Conservation (phyloP, 2,797 vertebrate genomes). For the Anabas testudineus region DNA sequence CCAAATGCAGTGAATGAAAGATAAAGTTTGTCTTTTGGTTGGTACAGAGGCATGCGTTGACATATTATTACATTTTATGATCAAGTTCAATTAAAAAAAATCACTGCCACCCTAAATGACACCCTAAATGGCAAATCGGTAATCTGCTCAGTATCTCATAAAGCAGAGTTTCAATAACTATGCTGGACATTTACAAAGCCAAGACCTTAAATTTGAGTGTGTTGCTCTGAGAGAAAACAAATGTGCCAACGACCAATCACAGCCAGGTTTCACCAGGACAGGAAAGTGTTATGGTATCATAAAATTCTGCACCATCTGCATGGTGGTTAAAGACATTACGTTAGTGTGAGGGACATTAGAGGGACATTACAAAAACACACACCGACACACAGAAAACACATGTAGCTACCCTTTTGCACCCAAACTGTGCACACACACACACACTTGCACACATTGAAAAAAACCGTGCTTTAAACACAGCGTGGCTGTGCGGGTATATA, state of each 20-base stretch:
- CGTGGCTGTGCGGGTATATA: slow-evolving; percentile 42
- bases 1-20: slow-evolving; percentile 50
- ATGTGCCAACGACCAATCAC: slow-evolving; percentile 35
- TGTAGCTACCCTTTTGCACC: slow-evolving; percentile 12
- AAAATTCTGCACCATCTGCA: slow-evolving; percentile 44
- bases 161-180: slow-evolving; percentile 18
- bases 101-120: slow-evolving; percentile 24
- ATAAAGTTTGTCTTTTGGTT: slow-evolving; percentile 53
- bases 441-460: slow-evolving; percentile 10
- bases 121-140: slow-evolving; percentile 53
- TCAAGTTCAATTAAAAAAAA: slow-evolving; percentile 41
- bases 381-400: slow-evolving; percentile 3
- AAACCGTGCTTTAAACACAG: slow-evolving; percentile 52
- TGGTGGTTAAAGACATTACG: slow-evolving; percentile 38
- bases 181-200: slow-evolving; percentile 43
- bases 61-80: slow-evolving; percentile 33
- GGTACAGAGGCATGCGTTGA: slow-evolving; percentile 19
- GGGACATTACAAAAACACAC: slow-evolving; percentile 3
- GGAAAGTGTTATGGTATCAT: slow-evolving; percentile 11
- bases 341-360: too few relatives aligned
- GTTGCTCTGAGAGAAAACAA: slow-evolving; percentile 36
- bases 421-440: slow-evolving; percentile 3
- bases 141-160: slow-evolving; percentile 51
- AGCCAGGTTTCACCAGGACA: slow-evolving; percentile 7
- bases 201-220: slow-evolving; percentile 27